phyloP scores from a whole-genome alignment of 2,113 vertebrate species.

The Ia io region DNA sequence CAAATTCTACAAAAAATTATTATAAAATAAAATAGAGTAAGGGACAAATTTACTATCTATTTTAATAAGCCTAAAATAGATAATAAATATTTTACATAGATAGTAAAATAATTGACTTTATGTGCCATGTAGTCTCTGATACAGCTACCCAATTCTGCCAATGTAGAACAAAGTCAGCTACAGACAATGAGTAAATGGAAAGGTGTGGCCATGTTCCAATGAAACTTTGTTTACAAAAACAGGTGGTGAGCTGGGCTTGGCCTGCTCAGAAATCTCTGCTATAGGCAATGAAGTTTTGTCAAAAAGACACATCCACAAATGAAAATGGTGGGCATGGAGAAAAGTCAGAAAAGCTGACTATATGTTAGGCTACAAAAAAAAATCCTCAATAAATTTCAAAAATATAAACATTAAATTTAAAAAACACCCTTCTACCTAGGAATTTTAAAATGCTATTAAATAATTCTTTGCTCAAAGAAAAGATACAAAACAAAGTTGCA shows the following conservation, averaged over 20 bases:
- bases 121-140: neutral
- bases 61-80: neutral
- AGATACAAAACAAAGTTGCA: neutral
- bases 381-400: neutral
- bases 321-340: neutral
- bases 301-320: neutral
- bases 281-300: neutral
- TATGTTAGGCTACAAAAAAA: neutral
- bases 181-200: neutral
- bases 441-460: neutral
- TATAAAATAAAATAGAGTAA: neutral
- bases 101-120: neutral
- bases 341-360: neutral
- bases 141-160: neutral
- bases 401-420: neutral
- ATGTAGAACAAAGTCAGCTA: neutral
- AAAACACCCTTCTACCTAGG: neutral
- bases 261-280: neutral
- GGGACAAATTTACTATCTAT: too few species aligned
- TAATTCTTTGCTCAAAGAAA: neutral
- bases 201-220: neutral
- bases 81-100: neutral
- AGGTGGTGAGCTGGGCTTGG: neutral
- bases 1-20: neutral
- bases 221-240: neutral